phyloP scores from a whole-genome alignment of 2,888 invertebrate genomes.

The Congeria kusceri region DNA sequence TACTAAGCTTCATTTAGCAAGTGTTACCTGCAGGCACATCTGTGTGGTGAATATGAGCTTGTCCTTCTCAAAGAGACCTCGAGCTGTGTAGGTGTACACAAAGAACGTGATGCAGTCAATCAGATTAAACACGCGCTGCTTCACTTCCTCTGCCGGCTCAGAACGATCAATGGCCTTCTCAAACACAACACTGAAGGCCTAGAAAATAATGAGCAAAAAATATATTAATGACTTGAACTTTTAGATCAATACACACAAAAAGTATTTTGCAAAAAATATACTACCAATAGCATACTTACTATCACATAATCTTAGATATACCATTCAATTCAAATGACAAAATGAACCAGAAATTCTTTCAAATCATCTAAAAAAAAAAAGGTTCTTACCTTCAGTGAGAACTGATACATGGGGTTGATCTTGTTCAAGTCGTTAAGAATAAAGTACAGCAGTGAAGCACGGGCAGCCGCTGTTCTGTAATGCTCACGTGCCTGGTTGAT shows the following conservation, averaged over 20 bases:
- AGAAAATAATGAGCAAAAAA: neutral
- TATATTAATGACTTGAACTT: no score
- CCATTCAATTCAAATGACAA: no score
- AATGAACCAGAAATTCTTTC: no score
- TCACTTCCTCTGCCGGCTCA: constrained; percentile 92
- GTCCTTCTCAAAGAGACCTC: constrained; percentile 98
- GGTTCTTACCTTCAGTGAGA: constrained; percentile 93
- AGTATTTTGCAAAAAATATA: no score
- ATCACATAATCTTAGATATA: no score
- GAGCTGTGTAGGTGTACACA: constrained; percentile 96
- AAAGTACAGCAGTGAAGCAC: constrained; percentile 97
- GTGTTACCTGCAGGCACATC: constrained; percentile 95
- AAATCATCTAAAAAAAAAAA: no score
- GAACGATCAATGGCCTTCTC: constrained; percentile 97
- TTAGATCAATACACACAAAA: no score
- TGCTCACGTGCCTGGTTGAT: constrained; percentile 97
- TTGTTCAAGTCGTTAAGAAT: constrained; percentile 97
- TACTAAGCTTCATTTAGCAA: no score
- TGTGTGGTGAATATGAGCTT: constrained; percentile 98
- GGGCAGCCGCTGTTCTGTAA: constrained; percentile 95
- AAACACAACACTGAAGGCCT: constrained; percentile 99
- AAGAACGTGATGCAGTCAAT: constrained; percentile 98
- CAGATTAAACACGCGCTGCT: constrained; percentile 92
- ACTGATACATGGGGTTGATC: constrained; percentile 98
- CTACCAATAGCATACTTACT: no score